These are phyloP conservation scores for Ridgeia piscesae DNA, from an alignment of 1,140 invertebrate species.

Conservation along the genomic window DNA sequence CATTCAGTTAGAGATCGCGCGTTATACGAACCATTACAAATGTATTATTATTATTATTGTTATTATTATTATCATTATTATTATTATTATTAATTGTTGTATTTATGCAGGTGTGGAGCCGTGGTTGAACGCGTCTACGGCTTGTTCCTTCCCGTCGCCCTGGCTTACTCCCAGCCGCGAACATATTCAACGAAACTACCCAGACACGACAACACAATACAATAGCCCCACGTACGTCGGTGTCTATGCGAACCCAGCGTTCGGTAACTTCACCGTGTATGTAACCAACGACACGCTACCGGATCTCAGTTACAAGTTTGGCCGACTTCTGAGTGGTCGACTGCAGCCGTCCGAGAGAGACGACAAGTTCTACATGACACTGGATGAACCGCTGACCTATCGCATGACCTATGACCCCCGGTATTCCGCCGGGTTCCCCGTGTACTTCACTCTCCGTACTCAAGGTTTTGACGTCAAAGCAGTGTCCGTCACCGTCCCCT, in stretches of 20 bases:
- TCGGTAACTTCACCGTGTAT: slow-evolving; percentile 8
- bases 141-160: background rate
- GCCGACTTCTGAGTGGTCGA: background rate
- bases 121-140: background rate
- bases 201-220: background rate
- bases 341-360: background rate
- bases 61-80: no score
- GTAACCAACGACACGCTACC: background rate
- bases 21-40: no score
- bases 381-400: background rate
- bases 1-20: no score
- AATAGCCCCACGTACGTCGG: background rate
- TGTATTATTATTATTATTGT: no score
- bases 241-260: background rate
- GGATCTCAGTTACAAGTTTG: background rate
- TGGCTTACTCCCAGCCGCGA: background rate
- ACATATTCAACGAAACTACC: background rate
- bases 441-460: background rate
- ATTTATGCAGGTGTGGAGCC: background rate
- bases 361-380: background rate
- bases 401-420: background rate
- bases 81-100: no score
- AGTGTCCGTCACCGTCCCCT: background rate
- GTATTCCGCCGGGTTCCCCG: background rate
- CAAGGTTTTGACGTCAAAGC: background rate